Conservation (phyloP, 2,797 vertebrate species). For the Neosilurus hyrtlii region DNA sequence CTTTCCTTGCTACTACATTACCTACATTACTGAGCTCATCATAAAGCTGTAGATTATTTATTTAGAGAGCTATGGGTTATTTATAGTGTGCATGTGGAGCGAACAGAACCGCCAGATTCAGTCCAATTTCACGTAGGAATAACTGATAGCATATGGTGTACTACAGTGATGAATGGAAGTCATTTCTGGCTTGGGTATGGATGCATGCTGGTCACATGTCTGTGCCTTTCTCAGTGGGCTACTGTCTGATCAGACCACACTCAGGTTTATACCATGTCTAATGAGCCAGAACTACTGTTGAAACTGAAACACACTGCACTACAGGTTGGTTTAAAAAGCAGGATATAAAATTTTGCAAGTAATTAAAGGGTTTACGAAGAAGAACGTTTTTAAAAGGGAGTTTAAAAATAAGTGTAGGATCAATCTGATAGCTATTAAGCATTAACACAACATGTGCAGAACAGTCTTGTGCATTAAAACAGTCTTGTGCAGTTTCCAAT, state of each 20-base stretch:
- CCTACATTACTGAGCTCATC: background rate
- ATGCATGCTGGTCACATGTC: conserved; percentile 33
- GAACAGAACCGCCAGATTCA: conserved; percentile 1
- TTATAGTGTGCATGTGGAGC: background rate
- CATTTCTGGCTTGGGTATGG: conserved; percentile 13
- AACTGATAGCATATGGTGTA: background rate
- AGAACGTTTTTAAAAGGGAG: background rate
- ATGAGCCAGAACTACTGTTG: conserved; percentile 44
- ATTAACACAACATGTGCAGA: background rate
- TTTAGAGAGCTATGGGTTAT: conserved; percentile 8
- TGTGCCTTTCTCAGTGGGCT: conserved; percentile 33
- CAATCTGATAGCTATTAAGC: background rate
- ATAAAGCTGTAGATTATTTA: conserved; percentile 27
- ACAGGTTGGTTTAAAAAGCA: background rate
- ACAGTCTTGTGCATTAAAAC: background rate
- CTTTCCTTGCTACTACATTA: background rate
- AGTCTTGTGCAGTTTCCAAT: background rate
- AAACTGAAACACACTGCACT: background rate
- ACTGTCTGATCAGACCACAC: conserved; percentile 39
- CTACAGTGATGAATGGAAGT: conserved; percentile 26
- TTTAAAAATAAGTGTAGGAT: background rate
- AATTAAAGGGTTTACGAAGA: background rate
- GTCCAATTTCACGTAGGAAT: background rate
- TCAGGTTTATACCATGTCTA: conserved; percentile 43
- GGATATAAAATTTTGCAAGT: background rate